A percentile compares a stretch with the other conserved stretches of the same genome.
Evolutionary conservation across 2,797 vertebrate species (phyloP).

Genomic region (Myotis findleyi): DNA sequence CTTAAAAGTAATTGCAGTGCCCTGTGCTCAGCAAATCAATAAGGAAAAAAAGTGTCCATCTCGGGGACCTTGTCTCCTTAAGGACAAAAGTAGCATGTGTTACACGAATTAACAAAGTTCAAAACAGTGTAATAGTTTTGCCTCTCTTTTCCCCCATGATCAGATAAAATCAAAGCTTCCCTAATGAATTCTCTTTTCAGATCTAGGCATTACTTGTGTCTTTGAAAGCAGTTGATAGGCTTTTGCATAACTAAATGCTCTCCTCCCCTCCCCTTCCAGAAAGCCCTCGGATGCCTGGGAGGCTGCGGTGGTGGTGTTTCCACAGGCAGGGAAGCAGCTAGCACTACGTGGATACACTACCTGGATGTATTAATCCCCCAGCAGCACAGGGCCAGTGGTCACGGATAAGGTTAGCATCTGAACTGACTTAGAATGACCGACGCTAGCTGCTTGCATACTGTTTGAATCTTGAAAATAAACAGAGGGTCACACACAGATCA

Average conservation of each 20-base stretch:
- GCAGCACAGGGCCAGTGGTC: not conserved
- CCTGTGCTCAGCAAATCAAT: constrained; percentile 64
- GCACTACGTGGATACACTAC: not conserved
- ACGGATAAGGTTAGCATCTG: not conserved
- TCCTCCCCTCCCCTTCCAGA: not conserved
- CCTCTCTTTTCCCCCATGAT: not conserved
- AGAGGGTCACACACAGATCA: not conserved
- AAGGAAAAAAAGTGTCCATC: not conserved
- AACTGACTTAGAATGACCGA: not conserved
- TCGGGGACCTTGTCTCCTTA: constrained; percentile 30
- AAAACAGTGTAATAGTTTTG: constrained; percentile 54
- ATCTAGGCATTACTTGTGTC: constrained; percentile 31
- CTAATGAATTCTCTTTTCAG: constrained; percentile 31
- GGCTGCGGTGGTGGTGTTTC: not conserved
- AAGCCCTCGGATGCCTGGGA: not conserved
- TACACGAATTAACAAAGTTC: constrained; percentile 60
- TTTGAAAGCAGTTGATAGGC: constrained; percentile 51
- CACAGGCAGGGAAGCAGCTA: not conserved
- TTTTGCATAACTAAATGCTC: not conserved
- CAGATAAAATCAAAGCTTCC: constrained; percentile 57
- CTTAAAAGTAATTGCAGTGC: constrained; percentile 68
- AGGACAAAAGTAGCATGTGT: constrained; percentile 50
- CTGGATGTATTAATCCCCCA: not conserved
- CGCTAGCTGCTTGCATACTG: not conserved
- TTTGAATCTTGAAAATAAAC: constrained; percentile 41